phyloP scores from a whole-genome alignment of 2,797 vertebrate genomes.

The Phaenicophaeus curvirostris region DNA sequence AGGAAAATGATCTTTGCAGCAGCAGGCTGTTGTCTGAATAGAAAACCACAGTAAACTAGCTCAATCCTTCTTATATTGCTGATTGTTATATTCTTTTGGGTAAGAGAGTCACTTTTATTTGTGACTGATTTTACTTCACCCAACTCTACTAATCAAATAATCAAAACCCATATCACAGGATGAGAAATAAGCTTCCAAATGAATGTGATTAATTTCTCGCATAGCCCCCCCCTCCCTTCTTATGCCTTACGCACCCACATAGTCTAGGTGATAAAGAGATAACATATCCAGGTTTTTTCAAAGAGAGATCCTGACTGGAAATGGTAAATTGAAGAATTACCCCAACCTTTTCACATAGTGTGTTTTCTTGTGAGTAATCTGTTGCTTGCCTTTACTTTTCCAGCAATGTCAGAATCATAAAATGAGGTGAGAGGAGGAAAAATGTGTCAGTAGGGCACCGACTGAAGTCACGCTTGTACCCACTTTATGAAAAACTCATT shows the following conservation, averaged over 20 bases:
- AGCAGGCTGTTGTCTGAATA: neutral
- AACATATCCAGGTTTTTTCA: slow-evolving; percentile 1
- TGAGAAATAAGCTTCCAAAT: slow-evolving; percentile 37
- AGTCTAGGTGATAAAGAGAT: neutral
- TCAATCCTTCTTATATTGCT: neutral
- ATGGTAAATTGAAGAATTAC: slow-evolving; percentile 26
- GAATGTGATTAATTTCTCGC: slow-evolving; percentile 17
- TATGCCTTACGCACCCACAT: neutral
- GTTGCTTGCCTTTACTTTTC: slow-evolving; percentile 56
- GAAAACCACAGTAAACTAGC: neutral
- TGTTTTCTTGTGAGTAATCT: slow-evolving; percentile 54
- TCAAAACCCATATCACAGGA: neutral
- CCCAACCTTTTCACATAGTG: neutral
- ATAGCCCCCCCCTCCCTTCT: neutral
- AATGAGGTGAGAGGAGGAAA: neutral
- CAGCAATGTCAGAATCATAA: neutral
- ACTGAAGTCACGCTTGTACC: slow-evolving; percentile 29
- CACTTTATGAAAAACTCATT: slow-evolving; percentile 45
- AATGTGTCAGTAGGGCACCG: neutral
- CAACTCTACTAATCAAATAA: neutral
- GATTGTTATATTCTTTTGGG: neutral
- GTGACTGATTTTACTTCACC: neutral
- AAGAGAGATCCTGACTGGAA: slow-evolving; percentile 46
- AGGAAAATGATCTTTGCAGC: neutral
- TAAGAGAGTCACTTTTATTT: neutral